Evolutionary conservation across 1,140 invertebrate species (phyloP), one percentile per base, ranked within the genome.

Genomic region (Drosophila persimilis): DNA sequence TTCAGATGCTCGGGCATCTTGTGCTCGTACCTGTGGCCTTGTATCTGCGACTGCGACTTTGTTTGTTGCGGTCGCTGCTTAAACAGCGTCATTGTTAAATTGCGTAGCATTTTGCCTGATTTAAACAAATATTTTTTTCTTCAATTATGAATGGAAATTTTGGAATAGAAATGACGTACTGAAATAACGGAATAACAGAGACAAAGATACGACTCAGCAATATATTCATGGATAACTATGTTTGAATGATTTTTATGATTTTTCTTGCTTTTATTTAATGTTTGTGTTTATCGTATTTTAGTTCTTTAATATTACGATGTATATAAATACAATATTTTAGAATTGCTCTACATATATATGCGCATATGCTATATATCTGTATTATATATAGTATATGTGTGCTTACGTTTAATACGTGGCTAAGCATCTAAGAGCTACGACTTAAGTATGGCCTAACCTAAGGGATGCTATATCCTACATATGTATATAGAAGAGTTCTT

Each of bases 1-100:
- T 92, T 73, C 17, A 95, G 91, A 47, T 93, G 72, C 26, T 94
- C 92, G 0, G 95, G 95, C 20, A 96, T 95, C 70, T 94, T 90
- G 73, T 94, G 93, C 44, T 65, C 24, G n/a, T 13, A 13, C 11
- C 35, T 39, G 35, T 11, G 35, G 35, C 35, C 13, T 11, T 39
- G 35, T 39, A 39, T 4, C 35, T 39, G 35, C 3, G 3, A 9
- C 11, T 3, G 35, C 35, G 35, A 2, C 6, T 20, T 20, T 20
- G 20, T 20, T 2, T 46, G 54, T 8, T 8, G 20, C n/a, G 0
- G 6, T 15, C 31, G 43, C 4, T 15, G 15, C 56, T 26, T 50
- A 8, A 59, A 3, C 20, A 59, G 35, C 5, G 6, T 11, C n/a
- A 35, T 50, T 47, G 26, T 15, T 35, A 59, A 9, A 47, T 46